Percentiles rank a stretch among this genome's conserved stretches.
These are phyloP conservation scores for Microplitis demolitor DNA, from an alignment of 1,140 invertebrate species.

Conservation along the genomic window DNA sequence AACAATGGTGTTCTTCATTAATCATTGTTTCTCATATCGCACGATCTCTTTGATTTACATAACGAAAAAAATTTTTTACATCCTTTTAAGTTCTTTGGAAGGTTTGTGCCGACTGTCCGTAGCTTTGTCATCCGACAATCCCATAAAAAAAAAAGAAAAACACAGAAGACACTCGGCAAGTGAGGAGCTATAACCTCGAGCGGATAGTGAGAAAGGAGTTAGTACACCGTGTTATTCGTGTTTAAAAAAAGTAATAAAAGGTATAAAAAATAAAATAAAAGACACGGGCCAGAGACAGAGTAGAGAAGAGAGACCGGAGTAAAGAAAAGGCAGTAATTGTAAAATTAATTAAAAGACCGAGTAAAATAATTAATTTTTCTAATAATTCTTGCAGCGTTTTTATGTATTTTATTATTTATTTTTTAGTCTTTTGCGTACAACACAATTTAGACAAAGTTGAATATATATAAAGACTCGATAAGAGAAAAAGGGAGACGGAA, in stretches of 20 bases:
- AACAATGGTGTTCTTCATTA: no score
- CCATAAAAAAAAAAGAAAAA: no score
- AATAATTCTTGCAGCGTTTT: conserved; percentile 54
- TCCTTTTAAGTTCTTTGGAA: no score
- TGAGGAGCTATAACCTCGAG: no score
- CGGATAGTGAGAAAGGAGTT: no score
- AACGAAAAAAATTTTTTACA: no score
- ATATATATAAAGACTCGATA: not conserved
- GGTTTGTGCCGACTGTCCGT: no score
- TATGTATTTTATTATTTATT: conserved; percentile 12
- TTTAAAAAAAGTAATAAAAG: not conserved
- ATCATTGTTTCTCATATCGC: no score
- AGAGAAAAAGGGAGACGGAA: not conserved
- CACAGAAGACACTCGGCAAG: no score
- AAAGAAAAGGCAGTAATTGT: conserved; percentile 48
- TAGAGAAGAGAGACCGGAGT: not conserved
- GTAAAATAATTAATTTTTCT: conserved; percentile 63
- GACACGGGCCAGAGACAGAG: not conserved
- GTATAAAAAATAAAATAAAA: not conserved
- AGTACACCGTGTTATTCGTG: no score
- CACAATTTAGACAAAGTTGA: not conserved
- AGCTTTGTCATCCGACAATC: no score
- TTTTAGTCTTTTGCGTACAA: not conserved
- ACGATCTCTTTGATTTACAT: no score
- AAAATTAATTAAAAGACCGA: conserved; percentile 61